Base-by-base conservation (phyloP, 2,888 invertebrate species). In the Seira sanloemensis region DNA sequence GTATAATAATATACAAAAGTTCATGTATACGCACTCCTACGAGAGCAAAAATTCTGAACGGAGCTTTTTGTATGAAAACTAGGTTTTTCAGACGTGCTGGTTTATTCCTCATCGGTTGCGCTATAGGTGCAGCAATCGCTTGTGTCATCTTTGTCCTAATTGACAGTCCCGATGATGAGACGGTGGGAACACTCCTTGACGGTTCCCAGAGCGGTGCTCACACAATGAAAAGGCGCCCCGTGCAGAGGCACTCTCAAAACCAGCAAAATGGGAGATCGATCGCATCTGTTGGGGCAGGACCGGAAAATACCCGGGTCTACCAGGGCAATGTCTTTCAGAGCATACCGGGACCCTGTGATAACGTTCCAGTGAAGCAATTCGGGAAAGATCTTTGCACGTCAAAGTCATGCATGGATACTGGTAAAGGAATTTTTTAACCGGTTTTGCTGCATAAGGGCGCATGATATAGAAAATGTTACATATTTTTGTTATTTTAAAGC, bases 291-390 rank as follows among this genome's bases (percentile, higher is more conserved):
- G 21, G 24, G 2, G 24, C 54, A n/a, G 77, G 77, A 73, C 77
- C 65, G 18, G 58, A 67, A 62, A 72, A 76, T 18, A 81, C 21
- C 65, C 80, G 80, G n/a, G 71, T 66, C 23, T 71, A 76, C 16
- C 82, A 82, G 23, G 77, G 77, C 25, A 82, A 82, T 73, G 73
- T 82, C 68, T 82, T 82, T 62, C 76, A 82, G 26, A 82, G 77
- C 26, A 37, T 82, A 21, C 82, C 82, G 16, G 82, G 82, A 9
- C 82, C 82, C 21, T 82, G 82, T 54, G 77, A 82, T 27, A 82
- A 82, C 16, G 73, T 82, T 27, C 58, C 82, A 12, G 82, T 82
- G 4, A 82, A 82, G 50, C 82, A 82, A 23, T 82, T 82, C 19
- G 82, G 82, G 21, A 82, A 77, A 37, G 82, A 82, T 58, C 37